Evolutionary conservation across 2,888 invertebrate species (phyloP).

Genomic region (Xestia ashworthii): DNA sequence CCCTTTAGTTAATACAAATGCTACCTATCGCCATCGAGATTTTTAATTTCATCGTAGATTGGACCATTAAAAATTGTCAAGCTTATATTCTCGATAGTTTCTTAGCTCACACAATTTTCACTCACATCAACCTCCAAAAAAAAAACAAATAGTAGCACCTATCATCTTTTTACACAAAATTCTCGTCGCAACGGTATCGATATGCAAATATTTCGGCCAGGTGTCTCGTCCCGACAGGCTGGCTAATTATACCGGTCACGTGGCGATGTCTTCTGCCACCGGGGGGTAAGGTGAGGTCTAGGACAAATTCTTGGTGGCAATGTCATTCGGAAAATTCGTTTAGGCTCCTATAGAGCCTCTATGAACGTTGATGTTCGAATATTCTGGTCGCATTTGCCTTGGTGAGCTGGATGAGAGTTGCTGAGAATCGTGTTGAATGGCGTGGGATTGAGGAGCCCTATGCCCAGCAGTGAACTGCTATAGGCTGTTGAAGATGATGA

Average conservation of each 20-base stretch:
- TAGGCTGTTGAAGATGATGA: too few relatives aligned
- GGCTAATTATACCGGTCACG: slow-evolving; percentile 62
- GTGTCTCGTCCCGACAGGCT: slow-evolving; percentile 43
- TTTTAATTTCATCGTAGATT: background rate
- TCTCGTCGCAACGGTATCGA: slow-evolving; percentile 55
- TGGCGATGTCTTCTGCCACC: slow-evolving; percentile 24
- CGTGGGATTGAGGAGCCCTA: too few relatives aligned
- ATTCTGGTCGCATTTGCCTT: background rate
- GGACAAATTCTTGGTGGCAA: background rate
- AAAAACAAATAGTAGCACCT: slow-evolving; percentile 34
- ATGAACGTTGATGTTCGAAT: background rate
- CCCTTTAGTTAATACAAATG: background rate
- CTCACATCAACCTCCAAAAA: background rate
- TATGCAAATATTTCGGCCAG: slow-evolving; percentile 64
- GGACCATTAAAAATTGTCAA: background rate
- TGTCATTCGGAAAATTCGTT: slow-evolving; percentile 8
- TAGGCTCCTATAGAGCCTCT: too few relatives aligned
- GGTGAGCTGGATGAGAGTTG: too few relatives aligned
- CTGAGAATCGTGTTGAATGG: too few relatives aligned
- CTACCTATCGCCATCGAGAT: background rate
- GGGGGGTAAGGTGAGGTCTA: slow-evolving; percentile 32
- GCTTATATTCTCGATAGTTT: background rate
- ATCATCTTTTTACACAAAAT: slow-evolving; percentile 28
- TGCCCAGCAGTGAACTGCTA: too few relatives aligned
- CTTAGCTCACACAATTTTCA: background rate